Base-by-base conservation (phyloP, 2,888 invertebrate genomes). In the Thelaira solivaga region DNA sequence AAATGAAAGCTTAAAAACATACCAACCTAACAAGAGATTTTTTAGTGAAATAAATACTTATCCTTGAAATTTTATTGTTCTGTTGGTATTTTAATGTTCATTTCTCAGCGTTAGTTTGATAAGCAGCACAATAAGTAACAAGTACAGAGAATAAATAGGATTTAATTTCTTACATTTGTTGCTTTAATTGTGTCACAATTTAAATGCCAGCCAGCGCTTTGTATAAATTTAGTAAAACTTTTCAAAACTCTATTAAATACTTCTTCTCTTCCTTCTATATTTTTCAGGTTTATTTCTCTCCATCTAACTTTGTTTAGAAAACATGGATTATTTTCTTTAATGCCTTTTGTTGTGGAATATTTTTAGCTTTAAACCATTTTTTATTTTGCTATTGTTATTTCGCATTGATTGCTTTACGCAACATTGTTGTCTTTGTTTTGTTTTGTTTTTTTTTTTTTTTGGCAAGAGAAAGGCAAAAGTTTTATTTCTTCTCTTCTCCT, bases 201-300 rank as follows among this genome's bases (percentile, higher is more conserved):
- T 68, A 61, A 68, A 59, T 64, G 45, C 74, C 59, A 51, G 53
- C 51, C 45, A 22, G n/a, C n/a, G n/a, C 49, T 65, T 31, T 31
- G 5, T 26, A 39, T 45, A 43, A 8, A 47, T 29, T 26, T n/a
- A 31, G 6, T 18, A 65, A 75, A 75, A 75, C 55, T 79, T 71
- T 79, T 79, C 4, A 57, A 75, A 75, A 71, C 49, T 75, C 61
- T 65, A 43, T 57, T 43, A 67, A 65, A 65, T 24, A 18, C 13
- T 51, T 64, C 31, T 20, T 61, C 26, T 11, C 18, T 20, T 31
- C 11, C 36, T 47, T 43, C 45, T n/a, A n/a, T n/a, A n/a, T n/a
- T n/a, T n/a, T n/a, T n/a, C n/a, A n/a, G n/a, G n/a, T n/a, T n/a
- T 26, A 8, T 6, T 7, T 41, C 26, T 26, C 20, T n/a, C 2